Evolutionary conservation across 2,113 vertebrate genomes (phyloP).

Genomic region (Camarhynchus parvulus): DNA sequence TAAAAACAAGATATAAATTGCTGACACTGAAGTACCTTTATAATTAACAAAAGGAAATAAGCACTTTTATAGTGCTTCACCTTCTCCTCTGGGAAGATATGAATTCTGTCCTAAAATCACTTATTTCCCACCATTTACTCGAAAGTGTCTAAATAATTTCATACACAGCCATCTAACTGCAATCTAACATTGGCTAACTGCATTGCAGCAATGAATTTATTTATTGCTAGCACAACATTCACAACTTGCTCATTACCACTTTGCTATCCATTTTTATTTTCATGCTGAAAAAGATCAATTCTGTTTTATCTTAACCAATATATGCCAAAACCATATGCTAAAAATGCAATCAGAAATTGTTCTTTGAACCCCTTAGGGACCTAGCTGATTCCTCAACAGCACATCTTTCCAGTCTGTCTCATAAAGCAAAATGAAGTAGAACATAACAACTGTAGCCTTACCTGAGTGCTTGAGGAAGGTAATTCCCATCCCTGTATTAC

Average conservation of each 20-base stretch:
- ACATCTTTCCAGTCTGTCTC: not conserved
- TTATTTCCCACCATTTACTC: not conserved
- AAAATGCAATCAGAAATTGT: not conserved
- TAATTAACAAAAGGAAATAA: not conserved
- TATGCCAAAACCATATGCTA: not conserved
- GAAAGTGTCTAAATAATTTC: not conserved
- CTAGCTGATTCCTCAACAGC: not conserved
- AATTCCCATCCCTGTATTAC: not conserved
- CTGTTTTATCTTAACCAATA: not conserved
- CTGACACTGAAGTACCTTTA: not conserved
- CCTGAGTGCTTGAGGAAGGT: slow-evolving; percentile 3
- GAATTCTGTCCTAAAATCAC: not conserved
- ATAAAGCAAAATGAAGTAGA: not conserved
- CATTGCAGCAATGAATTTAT: not conserved
- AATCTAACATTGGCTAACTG: not conserved
- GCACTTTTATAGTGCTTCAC: not conserved
- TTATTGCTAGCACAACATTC: not conserved
- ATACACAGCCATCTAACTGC: not conserved
- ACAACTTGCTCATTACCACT: not conserved
- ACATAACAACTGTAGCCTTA: slow-evolving; percentile 38
- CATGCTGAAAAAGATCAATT: not conserved
- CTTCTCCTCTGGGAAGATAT: not conserved
- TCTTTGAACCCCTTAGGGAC: not conserved
- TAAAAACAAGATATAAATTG: not conserved
- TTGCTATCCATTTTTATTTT: not conserved